A percentile compares a stretch with the other conserved stretches of the same genome.
Evolutionary conservation across 2,113 vertebrate genomes (phyloP).

Genomic region (Scomber scombrus): DNA sequence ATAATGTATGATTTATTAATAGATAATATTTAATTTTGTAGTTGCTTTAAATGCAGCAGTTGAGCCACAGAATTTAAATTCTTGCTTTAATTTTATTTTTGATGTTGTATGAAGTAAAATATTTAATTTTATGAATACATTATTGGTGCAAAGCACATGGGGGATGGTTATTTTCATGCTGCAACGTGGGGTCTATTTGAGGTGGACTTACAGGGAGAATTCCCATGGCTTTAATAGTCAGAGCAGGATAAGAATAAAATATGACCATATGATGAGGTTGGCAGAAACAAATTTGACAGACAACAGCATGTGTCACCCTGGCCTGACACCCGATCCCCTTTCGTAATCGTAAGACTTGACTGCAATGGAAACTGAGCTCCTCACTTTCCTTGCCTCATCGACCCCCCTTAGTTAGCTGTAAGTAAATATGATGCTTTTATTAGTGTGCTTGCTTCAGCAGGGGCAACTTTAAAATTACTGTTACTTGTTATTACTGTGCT

Average conservation of each 20-base stretch:
- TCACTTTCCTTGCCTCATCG: conserved; percentile 82
- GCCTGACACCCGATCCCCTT: conserved; percentile 88
- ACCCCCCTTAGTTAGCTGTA: conserved; percentile 80
- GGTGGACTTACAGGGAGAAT: conserved; percentile 66
- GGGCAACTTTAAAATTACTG: conserved; percentile 22
- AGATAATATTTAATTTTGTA: not conserved
- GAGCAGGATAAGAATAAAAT: conserved; percentile 81
- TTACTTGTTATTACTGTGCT: conserved; percentile 28
- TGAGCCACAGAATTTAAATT: not conserved
- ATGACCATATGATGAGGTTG: conserved; percentile 86
- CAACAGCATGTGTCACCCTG: conserved; percentile 90
- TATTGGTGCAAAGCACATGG: conserved; percentile 29
- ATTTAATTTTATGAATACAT: conserved; percentile 17
- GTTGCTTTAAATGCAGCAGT: not conserved
- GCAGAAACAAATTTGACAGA: conserved; percentile 92
- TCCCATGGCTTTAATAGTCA: conserved; percentile 70
- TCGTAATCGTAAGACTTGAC: conserved; percentile 82
- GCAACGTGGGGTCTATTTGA: conserved; percentile 61
- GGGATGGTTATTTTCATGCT: conserved; percentile 62
- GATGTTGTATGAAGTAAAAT: not conserved
- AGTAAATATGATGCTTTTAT: conserved; percentile 81
- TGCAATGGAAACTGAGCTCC: conserved; percentile 85
- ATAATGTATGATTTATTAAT: not conserved
- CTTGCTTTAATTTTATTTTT: not conserved
- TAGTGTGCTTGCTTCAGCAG: conserved; percentile 72